Evolutionary conservation across 2,113 vertebrate species (phyloP).

Genomic region (human): DNA sequence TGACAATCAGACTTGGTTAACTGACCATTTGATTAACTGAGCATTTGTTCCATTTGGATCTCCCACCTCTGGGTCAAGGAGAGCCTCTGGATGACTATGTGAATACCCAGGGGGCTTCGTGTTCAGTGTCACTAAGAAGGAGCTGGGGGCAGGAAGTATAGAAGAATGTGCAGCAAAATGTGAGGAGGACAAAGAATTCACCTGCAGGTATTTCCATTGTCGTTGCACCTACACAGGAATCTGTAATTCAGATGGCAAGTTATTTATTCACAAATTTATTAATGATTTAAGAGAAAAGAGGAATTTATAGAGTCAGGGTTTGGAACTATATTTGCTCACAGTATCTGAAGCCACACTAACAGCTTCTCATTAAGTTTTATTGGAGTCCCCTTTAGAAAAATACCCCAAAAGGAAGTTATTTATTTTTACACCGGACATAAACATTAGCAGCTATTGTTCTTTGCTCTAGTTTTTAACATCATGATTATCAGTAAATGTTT

Average conservation of each 20-base stretch:
- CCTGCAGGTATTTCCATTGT: constrained; percentile 82
- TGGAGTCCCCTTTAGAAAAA: background rate
- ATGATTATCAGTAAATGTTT: background rate
- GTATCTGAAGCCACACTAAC: background rate
- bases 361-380: background rate
- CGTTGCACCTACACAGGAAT: accelerated
- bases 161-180: constrained; percentile 80
- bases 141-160: constrained; percentile 49
- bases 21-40: too few relatives aligned
- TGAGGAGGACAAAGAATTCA: constrained; percentile 80
- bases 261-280: background rate
- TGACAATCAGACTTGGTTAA: too few relatives aligned
- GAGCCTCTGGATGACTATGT: constrained; percentile 78
- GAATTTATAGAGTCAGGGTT: background rate
- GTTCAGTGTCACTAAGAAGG: constrained; percentile 38
- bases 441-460: background rate
- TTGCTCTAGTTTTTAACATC: background rate
- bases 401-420: background rate
- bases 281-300: background rate
- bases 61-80: constrained; percentile 75
- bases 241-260: background rate
- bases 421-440: background rate
- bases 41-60: background rate
- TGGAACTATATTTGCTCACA: background rate
- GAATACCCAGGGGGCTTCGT: constrained; percentile 84